Conservation (phyloP, 2,888 invertebrate genomes). For the Nephrotoma flavescens region DNA sequence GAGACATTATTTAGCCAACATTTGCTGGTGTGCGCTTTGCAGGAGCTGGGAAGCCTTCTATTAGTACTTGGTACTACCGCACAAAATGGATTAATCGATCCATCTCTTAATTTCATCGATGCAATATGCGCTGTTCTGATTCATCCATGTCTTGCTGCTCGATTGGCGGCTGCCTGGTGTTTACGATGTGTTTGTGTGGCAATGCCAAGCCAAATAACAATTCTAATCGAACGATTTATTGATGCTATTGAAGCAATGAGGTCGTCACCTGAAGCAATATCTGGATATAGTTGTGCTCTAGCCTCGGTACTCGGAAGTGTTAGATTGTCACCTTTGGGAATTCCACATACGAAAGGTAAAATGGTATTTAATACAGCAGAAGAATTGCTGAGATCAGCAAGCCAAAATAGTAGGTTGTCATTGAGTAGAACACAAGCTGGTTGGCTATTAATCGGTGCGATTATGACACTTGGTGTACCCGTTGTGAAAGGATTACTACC, state of each 20-base stretch:
- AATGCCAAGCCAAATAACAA: constrained; percentile 87
- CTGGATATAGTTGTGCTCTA: constrained; percentile 84
- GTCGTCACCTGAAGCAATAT: constrained; percentile 75
- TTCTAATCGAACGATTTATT: constrained; percentile 78
- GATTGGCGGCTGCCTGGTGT: constrained; percentile 91
- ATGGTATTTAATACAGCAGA: constrained; percentile 95
- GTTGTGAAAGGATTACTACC: constrained; percentile 87
- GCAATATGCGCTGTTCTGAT: constrained; percentile 56
- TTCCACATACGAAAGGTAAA: constrained; percentile 94
- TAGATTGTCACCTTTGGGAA: constrained; percentile 73
- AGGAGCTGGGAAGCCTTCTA: constrained; percentile 79
- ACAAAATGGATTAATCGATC: constrained; percentile 76
- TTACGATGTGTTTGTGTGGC: constrained; percentile 81
- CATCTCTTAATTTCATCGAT: constrained; percentile 54
- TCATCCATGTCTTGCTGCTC: constrained; percentile 87
- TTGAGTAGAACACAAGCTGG: constrained; percentile 92
- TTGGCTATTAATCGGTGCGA: constrained; percentile 92
- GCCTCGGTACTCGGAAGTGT: constrained; percentile 89
- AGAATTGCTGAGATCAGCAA: constrained; percentile 87
- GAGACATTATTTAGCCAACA: constrained; percentile 85
- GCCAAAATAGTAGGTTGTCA: constrained; percentile 90
- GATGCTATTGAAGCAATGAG: constrained; percentile 79
- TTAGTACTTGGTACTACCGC: constrained; percentile 90
- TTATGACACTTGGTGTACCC: constrained; percentile 87
- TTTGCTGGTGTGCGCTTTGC: constrained; percentile 80